A percentile compares a stretch with the other conserved stretches of the same genome.
Conservation (phyloP, 2,113 vertebrate species). For the Mus pahari region DNA sequence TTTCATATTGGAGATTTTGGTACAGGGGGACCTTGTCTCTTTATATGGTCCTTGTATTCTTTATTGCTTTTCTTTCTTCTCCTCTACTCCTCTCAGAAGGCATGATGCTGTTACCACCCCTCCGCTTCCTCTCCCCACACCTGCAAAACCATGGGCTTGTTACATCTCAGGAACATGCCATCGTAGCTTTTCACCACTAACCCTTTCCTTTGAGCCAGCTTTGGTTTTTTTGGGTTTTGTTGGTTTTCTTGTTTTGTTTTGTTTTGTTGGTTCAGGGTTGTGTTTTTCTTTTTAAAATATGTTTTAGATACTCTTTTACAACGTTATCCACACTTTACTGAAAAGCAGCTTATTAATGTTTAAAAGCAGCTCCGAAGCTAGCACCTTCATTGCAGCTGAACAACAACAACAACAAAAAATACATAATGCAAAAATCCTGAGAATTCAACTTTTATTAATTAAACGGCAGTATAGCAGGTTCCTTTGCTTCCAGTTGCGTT, state of each 20-base stretch:
- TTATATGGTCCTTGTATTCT: background rate
- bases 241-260: background rate
- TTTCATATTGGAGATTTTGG: background rate
- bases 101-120: background rate
- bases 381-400: constrained; percentile 59
- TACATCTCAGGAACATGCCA: background rate
- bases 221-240: background rate
- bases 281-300: constrained; percentile 77
- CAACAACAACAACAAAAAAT: constrained; percentile 53
- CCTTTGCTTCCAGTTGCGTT: constrained; percentile 50
- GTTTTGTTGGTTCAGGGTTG: constrained; percentile 51
- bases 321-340: constrained; percentile 68
- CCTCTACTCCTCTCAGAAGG: background rate
- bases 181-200: background rate
- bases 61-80: background rate
- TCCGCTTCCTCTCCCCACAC: background rate
- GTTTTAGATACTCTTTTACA: constrained; percentile 76
- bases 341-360: constrained; percentile 77
- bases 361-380: constrained; percentile 75
- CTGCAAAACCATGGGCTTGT: background rate
- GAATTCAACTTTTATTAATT: constrained; percentile 73
- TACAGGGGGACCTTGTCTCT: background rate
- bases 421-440: constrained; percentile 70
- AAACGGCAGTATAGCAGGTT: constrained; percentile 65
- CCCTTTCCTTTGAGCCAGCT: constrained; percentile 17